phyloP scores from a whole-genome alignment of 2,797 vertebrate species.

The Poecilia velifera region DNA sequence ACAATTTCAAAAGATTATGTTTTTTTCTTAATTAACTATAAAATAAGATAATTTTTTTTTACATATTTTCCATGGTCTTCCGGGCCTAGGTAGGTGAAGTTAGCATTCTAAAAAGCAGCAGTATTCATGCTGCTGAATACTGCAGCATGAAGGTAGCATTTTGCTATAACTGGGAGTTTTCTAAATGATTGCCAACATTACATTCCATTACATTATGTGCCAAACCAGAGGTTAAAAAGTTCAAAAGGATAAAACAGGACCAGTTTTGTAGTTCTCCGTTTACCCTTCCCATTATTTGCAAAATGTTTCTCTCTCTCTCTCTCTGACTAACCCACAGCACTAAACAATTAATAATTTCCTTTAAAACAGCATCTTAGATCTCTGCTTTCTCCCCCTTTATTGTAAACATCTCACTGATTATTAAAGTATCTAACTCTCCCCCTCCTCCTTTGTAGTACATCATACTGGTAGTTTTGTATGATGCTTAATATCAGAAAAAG shows the following conservation, averaged over 20 bases:
- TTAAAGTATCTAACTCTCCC: neutral
- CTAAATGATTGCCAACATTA: neutral
- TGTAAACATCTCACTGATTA: neutral
- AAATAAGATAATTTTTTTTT: neutral
- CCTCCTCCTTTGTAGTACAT: neutral
- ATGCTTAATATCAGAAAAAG: neutral
- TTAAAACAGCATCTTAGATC: neutral
- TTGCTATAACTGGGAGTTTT: neutral
- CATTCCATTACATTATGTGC: neutral
- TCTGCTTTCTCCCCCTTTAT: neutral
- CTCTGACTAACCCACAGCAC: neutral
- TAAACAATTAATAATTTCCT: neutral
- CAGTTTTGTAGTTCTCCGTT: neutral
- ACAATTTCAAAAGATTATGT: neutral
- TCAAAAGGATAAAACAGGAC: neutral
- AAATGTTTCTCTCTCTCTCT: neutral
- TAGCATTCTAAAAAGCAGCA: neutral
- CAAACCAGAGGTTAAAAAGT: neutral
- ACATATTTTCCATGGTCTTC: neutral
- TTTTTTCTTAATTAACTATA: neutral
- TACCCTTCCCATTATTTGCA: neutral
- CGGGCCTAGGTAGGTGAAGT: neutral
- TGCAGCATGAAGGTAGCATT: neutral
- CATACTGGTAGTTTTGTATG: neutral
- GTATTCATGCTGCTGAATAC: too few relatives aligned